These are phyloP conservation scores for Empidonax alnorum DNA, from an alignment of 2,113 vertebrate genomes.

Conservation along the genomic window DNA sequence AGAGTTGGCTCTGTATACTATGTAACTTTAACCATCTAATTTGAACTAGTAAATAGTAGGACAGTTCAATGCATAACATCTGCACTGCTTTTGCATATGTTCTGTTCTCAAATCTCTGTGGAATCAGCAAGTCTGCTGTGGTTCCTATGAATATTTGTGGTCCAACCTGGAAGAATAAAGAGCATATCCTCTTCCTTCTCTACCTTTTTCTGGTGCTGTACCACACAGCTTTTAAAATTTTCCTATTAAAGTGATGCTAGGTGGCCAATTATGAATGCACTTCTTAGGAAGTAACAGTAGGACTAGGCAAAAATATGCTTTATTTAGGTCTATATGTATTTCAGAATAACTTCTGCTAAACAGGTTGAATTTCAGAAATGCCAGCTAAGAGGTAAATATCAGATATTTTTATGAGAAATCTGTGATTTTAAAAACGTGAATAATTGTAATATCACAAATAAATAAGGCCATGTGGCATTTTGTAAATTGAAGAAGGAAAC, in stretches of 20 bases:
- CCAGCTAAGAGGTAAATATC: neutral
- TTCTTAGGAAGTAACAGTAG: neutral
- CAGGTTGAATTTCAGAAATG: neutral
- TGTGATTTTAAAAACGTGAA: neutral
- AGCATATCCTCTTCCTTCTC: neutral
- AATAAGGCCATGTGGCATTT: neutral
- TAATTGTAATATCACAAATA: neutral
- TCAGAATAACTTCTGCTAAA: neutral
- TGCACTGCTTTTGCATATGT: neutral
- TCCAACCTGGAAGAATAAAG: neutral
- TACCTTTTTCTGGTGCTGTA: neutral
- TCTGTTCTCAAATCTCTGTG: neutral
- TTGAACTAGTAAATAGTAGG: neutral
- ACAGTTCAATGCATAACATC: neutral
- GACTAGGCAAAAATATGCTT: neutral
- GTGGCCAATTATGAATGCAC: neutral
- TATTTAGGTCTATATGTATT: neutral
- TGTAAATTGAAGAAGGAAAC: neutral
- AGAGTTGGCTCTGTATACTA: neutral
- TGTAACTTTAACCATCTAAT: neutral
- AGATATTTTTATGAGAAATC: neutral
- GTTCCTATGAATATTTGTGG: neutral
- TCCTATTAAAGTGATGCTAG: neutral
- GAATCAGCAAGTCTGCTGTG: neutral
- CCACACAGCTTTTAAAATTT: neutral